Conservation (phyloP, 1,140 invertebrate species). For the Brachionus calyciflorus region DNA sequence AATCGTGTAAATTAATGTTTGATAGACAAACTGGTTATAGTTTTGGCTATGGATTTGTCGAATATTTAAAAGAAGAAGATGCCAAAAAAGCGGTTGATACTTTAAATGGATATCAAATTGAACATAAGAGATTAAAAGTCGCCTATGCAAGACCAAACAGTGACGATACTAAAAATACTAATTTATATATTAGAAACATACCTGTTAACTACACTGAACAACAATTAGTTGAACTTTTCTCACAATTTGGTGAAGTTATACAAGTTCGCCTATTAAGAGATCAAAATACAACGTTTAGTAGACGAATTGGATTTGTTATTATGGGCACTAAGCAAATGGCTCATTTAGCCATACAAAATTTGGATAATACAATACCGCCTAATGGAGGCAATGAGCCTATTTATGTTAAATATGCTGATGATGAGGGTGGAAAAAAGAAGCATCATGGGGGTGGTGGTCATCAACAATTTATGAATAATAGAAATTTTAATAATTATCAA, state of each 20-base stretch:
- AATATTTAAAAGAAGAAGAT: slow-evolving; percentile 28
- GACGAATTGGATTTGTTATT: slow-evolving; percentile 46
- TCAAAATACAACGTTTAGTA: not conserved
- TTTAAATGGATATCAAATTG: slow-evolving; percentile 23
- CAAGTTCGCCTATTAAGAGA: slow-evolving; percentile 25
- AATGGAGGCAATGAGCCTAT: slow-evolving; percentile 25
- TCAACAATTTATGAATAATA: not conserved
- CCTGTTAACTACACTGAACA: slow-evolving; percentile 8
- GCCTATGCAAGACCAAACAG: slow-evolving; percentile 37
- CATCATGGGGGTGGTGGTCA: not conserved
- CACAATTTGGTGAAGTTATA: slow-evolving; percentile 39
- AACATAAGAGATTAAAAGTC: slow-evolving; percentile 44
- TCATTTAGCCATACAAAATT: slow-evolving; percentile 29
- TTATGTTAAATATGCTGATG: slow-evolving; percentile 39
- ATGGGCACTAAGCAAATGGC: slow-evolving; percentile 46
- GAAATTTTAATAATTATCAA: not conserved
- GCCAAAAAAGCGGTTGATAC: slow-evolving; percentile 12
- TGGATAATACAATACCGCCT: not conserved
- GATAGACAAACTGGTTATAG: slow-evolving; percentile 24
- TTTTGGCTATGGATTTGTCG: slow-evolving; percentile 47
- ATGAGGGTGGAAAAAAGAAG: slow-evolving; percentile 20
- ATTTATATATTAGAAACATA: slow-evolving; percentile 46
- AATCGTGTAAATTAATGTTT: slow-evolving; percentile 35
- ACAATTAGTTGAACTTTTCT: slow-evolving; percentile 16
- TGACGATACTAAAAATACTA: slow-evolving; percentile 47